Base-by-base conservation (phyloP, 2,888 invertebrate species). In the Agapostemon virescens region DNA sequence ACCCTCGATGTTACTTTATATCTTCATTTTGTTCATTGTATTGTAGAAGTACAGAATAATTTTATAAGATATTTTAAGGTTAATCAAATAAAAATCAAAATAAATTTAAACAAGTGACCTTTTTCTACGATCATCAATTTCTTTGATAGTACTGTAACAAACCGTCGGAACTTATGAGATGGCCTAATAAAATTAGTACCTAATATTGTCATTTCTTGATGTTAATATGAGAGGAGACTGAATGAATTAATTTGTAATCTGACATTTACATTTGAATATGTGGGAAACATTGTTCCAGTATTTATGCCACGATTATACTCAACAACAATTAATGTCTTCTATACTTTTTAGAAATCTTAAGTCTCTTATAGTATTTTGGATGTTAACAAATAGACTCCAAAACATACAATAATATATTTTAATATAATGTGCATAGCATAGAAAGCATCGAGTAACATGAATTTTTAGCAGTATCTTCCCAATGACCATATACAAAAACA, bases 101-200 rank as follows among this genome's bases (percentile, higher is more conserved):
- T 38, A 38, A 38, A 38, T 7, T 38, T 38, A 38, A 38, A 13
- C 23, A 23, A 23, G 13, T 23, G 20, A 11, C 20, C 26, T 26
- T 15, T 23, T 55, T 23, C 13, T 40, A 13, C 40, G 13, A 1
- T 40, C 15, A 40, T 40, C 42, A 42, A 42, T 42, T 40, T 13
- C 40, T 40, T 42, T 42, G 15, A 42, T 42, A 42, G 15, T 15
- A 42, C 13, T 15, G 17, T 15, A 42, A 15, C 15, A 42, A 42
- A 42, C 15, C 4, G 15, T 42, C 23, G 15, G 23, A 23, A 4
- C 52, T 55, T 55, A 55, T 26, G 55, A 26, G 55, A 55, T 55
- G 26, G 5, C 26, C 55, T 55, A 55, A 55, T 55, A 15, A 55
- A 55, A 55, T 55, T 55, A 55, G 55, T 55, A n/a, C n/a, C n/a